These are phyloP conservation scores for Holothuria scabra DNA, from an alignment of 53 echinoderm and acorn worm species.

Conservation along the genomic window DNA sequence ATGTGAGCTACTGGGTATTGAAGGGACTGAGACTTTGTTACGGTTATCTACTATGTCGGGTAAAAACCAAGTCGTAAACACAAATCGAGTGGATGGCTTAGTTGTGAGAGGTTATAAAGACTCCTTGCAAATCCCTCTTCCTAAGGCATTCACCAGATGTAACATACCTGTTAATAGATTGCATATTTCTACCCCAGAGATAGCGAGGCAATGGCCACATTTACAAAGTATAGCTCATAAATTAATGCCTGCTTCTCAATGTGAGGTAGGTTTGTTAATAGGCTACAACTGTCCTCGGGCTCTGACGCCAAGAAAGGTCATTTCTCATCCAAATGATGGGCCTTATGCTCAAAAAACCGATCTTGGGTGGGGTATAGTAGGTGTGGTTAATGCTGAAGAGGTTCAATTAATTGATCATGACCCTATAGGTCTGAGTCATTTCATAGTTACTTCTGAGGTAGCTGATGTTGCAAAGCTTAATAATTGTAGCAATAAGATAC, in stretches of 20 bases:
- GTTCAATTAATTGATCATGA: not conserved
- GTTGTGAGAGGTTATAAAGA: slow-evolving; percentile 1
- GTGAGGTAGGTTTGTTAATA: not conserved
- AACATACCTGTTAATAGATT: not conserved
- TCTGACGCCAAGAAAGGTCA: not conserved
- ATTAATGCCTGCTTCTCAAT: too few species aligned
- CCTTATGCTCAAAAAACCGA: too few species aligned
- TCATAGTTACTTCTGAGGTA: not conserved
- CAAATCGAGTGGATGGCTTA: not conserved
- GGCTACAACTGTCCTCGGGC: too few species aligned
- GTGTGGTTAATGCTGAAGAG: not conserved
- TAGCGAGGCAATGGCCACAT: too few species aligned
- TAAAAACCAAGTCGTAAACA: not conserved
- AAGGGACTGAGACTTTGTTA: not conserved
- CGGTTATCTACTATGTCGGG: not conserved
- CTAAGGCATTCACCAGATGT: not conserved
- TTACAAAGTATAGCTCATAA: too few species aligned
- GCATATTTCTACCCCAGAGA: not conserved
- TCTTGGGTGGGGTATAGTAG: too few species aligned
- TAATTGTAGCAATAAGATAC: too few species aligned
- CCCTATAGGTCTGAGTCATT: slow-evolving; percentile 6
- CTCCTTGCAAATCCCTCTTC: not conserved
- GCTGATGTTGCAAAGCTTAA: not conserved
- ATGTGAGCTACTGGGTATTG: too few species aligned
- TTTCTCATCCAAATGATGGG: too few species aligned